A percentile compares a stretch with the other conserved stretches of the same genome.
These are phyloP conservation scores for Corynorhinus townsendii DNA, from an alignment of 2,113 vertebrate species.

Conservation along the genomic window DNA sequence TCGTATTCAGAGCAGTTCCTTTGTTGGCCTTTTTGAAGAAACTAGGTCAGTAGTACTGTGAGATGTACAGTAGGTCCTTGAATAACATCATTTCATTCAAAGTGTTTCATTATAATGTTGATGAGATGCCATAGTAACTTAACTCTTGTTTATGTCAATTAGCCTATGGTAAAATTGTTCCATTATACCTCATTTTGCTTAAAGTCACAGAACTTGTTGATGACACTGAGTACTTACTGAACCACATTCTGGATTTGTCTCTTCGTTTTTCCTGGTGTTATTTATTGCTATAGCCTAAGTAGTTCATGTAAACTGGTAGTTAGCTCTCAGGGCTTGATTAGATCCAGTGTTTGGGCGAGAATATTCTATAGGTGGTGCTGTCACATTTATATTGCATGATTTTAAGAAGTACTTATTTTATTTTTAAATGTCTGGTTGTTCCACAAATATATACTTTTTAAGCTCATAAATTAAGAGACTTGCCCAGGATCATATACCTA, in stretches of 20 bases:
- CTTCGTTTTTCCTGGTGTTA: background rate
- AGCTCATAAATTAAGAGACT: constrained; percentile 6
- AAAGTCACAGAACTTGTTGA: background rate
- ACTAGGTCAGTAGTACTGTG: background rate
- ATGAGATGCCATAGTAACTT: background rate
- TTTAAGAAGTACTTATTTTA: background rate
- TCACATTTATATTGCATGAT: background rate
- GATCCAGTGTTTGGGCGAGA: background rate
- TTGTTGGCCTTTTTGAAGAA: background rate
- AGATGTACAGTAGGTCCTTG: background rate
- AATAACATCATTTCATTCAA: background rate
- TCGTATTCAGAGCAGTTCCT: background rate
- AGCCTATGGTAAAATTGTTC: background rate
- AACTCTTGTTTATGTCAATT: background rate
- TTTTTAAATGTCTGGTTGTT: background rate
- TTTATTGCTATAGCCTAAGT: background rate
- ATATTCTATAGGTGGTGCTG: background rate
- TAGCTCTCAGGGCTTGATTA: background rate
- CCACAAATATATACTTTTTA: background rate
- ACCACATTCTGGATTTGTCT: background rate
- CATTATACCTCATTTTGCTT: background rate
- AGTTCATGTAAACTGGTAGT: background rate
- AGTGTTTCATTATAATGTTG: background rate
- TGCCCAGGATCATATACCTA: background rate
- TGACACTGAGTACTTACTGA: background rate